A percentile compares a stretch with the other conserved stretches of the same genome.
Evolutionary conservation across 1,140 invertebrate genomes (phyloP).

Genomic region (Mycetomoellerius zeteki): DNA sequence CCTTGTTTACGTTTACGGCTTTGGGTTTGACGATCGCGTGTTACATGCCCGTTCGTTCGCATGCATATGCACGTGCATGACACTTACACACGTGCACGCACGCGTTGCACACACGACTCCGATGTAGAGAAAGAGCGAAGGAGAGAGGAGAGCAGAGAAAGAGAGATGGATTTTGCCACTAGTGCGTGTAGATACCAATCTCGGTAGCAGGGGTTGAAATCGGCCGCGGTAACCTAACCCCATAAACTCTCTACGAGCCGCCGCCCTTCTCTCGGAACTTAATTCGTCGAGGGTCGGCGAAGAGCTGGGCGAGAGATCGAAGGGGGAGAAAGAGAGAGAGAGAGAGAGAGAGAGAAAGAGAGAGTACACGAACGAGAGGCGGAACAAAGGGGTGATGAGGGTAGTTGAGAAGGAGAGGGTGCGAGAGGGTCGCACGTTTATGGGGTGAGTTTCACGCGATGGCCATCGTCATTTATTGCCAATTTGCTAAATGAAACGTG

Average conservation of each 20-base stretch:
- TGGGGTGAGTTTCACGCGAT: conserved; percentile 80
- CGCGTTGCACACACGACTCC: conserved; percentile 41
- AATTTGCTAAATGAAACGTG: conserved; percentile 87
- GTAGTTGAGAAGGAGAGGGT: conserved; percentile 17
- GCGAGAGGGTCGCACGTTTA: conserved; percentile 73
- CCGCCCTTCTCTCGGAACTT: conserved; percentile 79
- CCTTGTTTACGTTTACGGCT: conserved; percentile 86
- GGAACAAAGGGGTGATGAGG: conserved; percentile 42
- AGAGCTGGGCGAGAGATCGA: conserved; percentile 46
- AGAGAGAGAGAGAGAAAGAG: conserved; percentile 2
- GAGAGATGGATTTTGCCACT: conserved; percentile 64
- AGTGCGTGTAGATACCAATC: conserved; percentile 82
- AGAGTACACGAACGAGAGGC: neutral
- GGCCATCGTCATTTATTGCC: conserved; percentile 86
- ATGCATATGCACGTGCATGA: conserved; percentile 41
- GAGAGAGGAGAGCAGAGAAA: neutral
- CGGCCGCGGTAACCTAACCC: conserved; percentile 81
- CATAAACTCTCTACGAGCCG: conserved; percentile 79
- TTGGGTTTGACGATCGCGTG: conserved; percentile 84
- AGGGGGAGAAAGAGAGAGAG: too few species aligned
- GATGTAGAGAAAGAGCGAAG: neutral
- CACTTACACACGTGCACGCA: conserved; percentile 16
- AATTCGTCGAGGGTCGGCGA: conserved; percentile 81
- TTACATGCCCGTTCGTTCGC: conserved; percentile 67
- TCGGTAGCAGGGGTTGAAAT: conserved; percentile 82